Base-by-base conservation (phyloP, 2,113 vertebrate species). In the Sterna hirundo region DNA sequence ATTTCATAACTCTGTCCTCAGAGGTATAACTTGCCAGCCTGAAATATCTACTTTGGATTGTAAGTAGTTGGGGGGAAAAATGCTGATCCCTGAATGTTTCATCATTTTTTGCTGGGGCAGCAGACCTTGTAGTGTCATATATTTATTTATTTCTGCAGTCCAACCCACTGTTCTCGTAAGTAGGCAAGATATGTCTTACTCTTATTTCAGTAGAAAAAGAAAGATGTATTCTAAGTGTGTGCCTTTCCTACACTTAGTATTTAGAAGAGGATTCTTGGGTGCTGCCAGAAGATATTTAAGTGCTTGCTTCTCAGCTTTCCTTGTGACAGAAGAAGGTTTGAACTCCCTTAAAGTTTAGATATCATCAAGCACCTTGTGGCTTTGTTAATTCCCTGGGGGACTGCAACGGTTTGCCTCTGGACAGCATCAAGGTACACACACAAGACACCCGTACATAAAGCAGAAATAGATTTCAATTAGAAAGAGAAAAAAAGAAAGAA, bases 1-100 rank as follows among this genome's bases (percentile, higher is more conserved):
- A 96, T 97, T 97, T 96, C 88, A 93, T 95, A 97, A 96, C 94
- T 96, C 79, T 65, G 40, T 93, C 91, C 94, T 96, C 84, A 95
- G 89, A 94, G 91, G 82, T 94, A 83, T 96, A 94, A 74, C 81
- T 94, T 86, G 82, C 94, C 93, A 94, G 58, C 68, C 77, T 93
- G 91, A 97, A 95, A 91, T 97, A 96, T 87, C 86, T 91, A n/a
- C 88, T 96, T 96, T 84, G 61, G 90, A 83, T 92, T 88, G 64
- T 69, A 94, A 95, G 90, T 86, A 81, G 84, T 81, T 93, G 70
- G 64, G 90, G 57, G 6, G 1, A 44, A 85, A 95, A 96, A 86
- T 97, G 95, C 94, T 97, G 96, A 97, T 95, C 81, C 52, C 58
- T 83, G 46, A 91, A 88, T 93, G 88, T 94, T 97, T 95, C 92